Evolutionary conservation across 2,113 vertebrate species (phyloP).

Genomic region (Nesoenas mayeri): DNA sequence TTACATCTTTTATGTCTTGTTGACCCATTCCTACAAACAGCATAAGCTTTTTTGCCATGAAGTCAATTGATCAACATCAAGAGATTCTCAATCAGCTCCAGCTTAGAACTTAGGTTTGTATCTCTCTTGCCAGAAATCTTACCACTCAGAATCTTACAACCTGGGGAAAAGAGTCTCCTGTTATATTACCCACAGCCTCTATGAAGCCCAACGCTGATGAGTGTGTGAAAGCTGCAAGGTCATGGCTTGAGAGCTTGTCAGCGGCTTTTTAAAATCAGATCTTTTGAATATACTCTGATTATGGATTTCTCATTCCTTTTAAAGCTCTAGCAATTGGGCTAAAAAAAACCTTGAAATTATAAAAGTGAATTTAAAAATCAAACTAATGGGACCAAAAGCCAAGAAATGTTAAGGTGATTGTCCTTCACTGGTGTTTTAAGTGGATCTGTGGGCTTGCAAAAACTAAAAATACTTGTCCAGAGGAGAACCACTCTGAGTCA

Average conservation of each 20-base stretch:
- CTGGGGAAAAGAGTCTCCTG: background rate
- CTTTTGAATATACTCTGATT: background rate
- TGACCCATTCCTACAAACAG: background rate
- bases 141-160: background rate
- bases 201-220: background rate
- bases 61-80: background rate
- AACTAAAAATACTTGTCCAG: constrained; percentile 5
- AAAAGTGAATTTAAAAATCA: constrained; percentile 2
- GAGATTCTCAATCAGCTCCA: background rate
- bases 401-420: background rate
- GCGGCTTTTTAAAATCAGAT: background rate
- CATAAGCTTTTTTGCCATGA: background rate
- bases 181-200: background rate
- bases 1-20: background rate
- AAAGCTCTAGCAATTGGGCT: background rate
- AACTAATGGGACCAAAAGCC: background rate
- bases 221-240: background rate
- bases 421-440: background rate
- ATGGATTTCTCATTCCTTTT: background rate
- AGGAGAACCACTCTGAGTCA: background rate
- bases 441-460: background rate
- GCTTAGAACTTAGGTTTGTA: background rate
- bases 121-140: background rate
- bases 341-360: background rate
- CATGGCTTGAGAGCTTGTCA: background rate